Evolutionary conservation across 1,140 invertebrate genomes (phyloP).

Genomic region (Meloidogyne hapla): DNA sequence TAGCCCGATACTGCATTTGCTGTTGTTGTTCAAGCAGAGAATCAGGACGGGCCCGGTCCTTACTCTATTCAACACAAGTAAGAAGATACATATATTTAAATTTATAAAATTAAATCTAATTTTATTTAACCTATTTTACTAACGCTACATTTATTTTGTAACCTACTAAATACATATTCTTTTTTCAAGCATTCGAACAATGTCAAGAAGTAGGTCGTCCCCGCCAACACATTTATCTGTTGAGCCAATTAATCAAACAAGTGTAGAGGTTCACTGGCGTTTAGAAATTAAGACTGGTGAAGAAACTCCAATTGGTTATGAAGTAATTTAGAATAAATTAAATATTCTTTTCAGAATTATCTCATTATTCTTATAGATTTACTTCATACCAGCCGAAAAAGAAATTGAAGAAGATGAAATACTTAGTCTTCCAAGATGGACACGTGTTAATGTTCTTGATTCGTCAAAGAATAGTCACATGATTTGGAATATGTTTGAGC

Average conservation of each 20-base stretch:
- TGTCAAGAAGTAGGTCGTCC: conserved; percentile 51
- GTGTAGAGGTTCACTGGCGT: conserved; percentile 57
- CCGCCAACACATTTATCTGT: conserved; percentile 58
- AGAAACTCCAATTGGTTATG: conserved; percentile 55
- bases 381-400: conserved; percentile 58
- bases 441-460: conserved; percentile 49
- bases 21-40: conserved; percentile 62
- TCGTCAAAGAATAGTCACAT: conserved; percentile 38
- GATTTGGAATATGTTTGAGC: conserved; percentile 52
- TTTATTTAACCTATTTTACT: too few relatives aligned
- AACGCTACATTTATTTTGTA: too few relatives aligned
- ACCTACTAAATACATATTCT: not conserved
- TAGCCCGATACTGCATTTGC: conserved; percentile 57
- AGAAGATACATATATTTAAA: not conserved
- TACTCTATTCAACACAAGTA: conserved; percentile 59
- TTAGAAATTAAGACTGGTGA: conserved; percentile 47
- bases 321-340: conserved; percentile 44
- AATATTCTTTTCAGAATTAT: not conserved
- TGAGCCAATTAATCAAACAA: conserved; percentile 58
- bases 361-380: conserved; percentile 27
- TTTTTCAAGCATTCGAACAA: conserved; percentile 20
- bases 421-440: conserved; percentile 54
- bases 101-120: not conserved
- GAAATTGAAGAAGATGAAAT: conserved; percentile 60
- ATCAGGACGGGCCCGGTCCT: conserved; percentile 61